phyloP scores from a whole-genome alignment of 2,888 invertebrate species.

The Plemyria rubiginata region DNA sequence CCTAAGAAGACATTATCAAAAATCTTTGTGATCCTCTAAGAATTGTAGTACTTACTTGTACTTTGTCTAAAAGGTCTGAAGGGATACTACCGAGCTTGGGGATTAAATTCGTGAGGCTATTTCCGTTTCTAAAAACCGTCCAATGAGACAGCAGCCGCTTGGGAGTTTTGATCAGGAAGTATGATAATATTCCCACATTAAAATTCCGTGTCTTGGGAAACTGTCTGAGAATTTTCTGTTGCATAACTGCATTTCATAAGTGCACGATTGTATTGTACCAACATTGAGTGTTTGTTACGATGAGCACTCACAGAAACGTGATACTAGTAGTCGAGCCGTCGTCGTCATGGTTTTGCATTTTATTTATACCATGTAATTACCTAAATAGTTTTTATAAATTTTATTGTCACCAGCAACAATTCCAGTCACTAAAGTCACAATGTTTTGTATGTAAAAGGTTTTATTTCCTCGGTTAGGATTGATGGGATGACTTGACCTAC shows the following conservation, averaged over 20 bases:
- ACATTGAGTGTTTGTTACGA: conserved; percentile 15
- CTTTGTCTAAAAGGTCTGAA: no score
- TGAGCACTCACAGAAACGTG: conserved; percentile 15
- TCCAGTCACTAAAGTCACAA: no score
- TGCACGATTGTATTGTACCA: conserved; percentile 23
- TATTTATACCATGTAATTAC: background rate
- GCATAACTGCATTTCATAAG: conserved; percentile 29
- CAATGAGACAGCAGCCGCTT: background rate
- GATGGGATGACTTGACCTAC: no score
- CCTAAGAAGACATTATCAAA: no score
- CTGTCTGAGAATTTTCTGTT: conserved; percentile 28
- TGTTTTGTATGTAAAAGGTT: no score
- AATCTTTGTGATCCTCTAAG: no score
- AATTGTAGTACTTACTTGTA: no score
- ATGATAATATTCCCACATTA: conserved; percentile 21
- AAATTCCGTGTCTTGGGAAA: conserved; percentile 25
- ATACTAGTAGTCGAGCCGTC: conserved; percentile 1
- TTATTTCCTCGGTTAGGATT: no score
- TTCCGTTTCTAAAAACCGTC: background rate
- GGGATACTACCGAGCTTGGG: no score
- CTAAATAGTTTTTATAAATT: no score
- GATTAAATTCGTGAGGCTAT: no score
- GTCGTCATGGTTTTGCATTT: conserved; percentile 5
- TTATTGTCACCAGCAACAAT: no score
- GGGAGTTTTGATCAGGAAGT: conserved; percentile 25